These are phyloP conservation scores for Eupithecia subfuscata DNA, from an alignment of 2,888 invertebrate genomes.

Conservation along the genomic window DNA sequence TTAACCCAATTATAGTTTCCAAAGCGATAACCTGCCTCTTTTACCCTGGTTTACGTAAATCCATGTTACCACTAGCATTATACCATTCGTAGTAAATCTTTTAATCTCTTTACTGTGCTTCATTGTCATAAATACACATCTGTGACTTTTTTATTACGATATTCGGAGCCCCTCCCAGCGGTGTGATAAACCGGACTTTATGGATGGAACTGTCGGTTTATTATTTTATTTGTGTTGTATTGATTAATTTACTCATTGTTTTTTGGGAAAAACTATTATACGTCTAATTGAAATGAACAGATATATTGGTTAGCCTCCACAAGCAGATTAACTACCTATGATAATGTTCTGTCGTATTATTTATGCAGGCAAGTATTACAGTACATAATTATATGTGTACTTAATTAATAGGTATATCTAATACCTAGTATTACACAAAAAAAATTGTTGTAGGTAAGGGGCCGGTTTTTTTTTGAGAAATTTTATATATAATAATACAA, in stretches of 20 bases:
- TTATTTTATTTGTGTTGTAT: constrained; percentile 77
- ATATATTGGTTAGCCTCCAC: no score
- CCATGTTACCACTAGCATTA: not conserved
- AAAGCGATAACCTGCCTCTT: not conserved
- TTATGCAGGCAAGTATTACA: no score
- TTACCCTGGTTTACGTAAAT: not conserved
- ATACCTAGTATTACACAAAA: no score
- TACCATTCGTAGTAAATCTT: constrained; percentile 76
- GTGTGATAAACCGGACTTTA: constrained; percentile 83
- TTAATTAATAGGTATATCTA: no score
- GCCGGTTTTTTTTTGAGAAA: no score
- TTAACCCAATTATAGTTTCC: not conserved
- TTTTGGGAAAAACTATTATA: not conserved
- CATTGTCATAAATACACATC: constrained; percentile 83
- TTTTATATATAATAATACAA: no score
- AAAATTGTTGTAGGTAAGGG: no score
- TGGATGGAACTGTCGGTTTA: constrained; percentile 75
- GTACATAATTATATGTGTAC: no score
- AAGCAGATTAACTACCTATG: no score
- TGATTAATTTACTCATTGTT: constrained; percentile 65
- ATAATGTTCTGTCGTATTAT: no score
- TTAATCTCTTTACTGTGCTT: constrained; percentile 83
- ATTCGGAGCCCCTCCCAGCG: constrained; percentile 80
- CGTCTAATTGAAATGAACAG: no score
- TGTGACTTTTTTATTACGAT: constrained; percentile 84